Evolutionary conservation across 2,113 vertebrate genomes (phyloP).

Genomic region (Etheostoma spectabile): DNA sequence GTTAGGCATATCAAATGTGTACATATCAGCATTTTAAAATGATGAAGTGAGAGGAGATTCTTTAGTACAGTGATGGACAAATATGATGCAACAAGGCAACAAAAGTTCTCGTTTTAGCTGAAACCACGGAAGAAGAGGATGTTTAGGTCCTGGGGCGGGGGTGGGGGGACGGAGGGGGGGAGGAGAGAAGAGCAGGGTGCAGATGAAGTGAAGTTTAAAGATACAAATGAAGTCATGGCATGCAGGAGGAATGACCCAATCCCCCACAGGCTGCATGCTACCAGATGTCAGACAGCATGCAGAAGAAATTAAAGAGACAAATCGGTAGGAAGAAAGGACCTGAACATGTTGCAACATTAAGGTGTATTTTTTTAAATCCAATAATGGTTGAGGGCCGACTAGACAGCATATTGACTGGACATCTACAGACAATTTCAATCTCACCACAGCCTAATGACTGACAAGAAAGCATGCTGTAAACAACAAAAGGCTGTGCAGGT

Average conservation of each 20-base stretch:
- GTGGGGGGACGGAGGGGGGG: constrained; percentile 15
- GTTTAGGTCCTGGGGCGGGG: constrained; percentile 77
- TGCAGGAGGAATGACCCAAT: constrained; percentile 48
- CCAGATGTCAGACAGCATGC: constrained; percentile 57
- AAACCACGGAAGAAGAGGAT: constrained; percentile 86
- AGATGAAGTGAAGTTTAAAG: constrained; percentile 57
- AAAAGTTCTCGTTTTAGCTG: constrained; percentile 78
- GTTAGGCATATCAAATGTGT: neutral
- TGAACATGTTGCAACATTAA: neutral
- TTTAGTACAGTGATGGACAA: constrained; percentile 21
- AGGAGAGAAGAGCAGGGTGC: constrained; percentile 72
- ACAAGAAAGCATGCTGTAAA: constrained; percentile 47
- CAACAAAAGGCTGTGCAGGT: constrained; percentile 34
- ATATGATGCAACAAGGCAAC: neutral
- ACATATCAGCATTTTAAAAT: neutral
- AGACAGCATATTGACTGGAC: constrained; percentile 3
- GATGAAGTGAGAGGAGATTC: constrained; percentile 5
- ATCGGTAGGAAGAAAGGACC: neutral
- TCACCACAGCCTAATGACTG: constrained; percentile 28
- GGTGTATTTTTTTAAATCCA: neutral
- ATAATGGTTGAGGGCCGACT: constrained; percentile 12
- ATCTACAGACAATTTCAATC: constrained; percentile 32
- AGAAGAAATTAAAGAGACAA: constrained; percentile 23
- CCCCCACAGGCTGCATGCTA: constrained; percentile 51
- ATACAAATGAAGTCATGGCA: constrained; percentile 55